A percentile compares a stretch with the other conserved stretches of the same genome.
Evolutionary conservation across 2,888 invertebrate species (phyloP).

Genomic region (Scaptomyza reducta): DNA sequence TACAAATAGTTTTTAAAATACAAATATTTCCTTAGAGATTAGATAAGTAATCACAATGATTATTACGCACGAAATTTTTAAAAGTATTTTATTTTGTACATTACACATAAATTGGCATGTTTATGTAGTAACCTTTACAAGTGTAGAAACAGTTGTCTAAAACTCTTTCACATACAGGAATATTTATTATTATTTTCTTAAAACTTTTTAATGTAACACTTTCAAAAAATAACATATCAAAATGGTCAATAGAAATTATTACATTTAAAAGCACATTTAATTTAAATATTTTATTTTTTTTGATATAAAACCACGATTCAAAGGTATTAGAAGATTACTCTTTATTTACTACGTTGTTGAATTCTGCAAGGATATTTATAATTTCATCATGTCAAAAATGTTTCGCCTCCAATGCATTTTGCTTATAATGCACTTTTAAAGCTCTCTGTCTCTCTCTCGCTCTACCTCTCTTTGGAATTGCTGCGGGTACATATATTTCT

Average conservation of each 20-base stretch:
- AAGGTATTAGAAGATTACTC: no score
- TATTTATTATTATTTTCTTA: neutral
- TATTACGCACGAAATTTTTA: neutral
- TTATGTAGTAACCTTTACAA: neutral
- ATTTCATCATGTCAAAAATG: neutral
- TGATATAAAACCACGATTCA: neutral
- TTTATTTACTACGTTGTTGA: neutral
- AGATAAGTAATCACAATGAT: conserved; percentile 5
- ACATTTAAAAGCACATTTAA: neutral
- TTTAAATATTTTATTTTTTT: neutral
- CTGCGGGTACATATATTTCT: conserved; percentile 4
- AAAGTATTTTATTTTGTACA: neutral
- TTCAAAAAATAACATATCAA: neutral
- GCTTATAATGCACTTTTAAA: neutral
- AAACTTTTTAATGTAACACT: neutral
- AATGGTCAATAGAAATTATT: neutral
- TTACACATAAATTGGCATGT: neutral
- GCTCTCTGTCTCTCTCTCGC: neutral
- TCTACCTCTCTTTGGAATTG: neutral
- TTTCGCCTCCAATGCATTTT: conserved; percentile 2
- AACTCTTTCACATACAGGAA: neutral
- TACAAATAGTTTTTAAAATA: neutral
- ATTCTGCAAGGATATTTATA: conserved; percentile 8
- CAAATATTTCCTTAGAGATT: neutral
- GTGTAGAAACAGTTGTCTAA: neutral